Conservation (phyloP, 2,888 invertebrate species). For the Atethmia centrago region DNA sequence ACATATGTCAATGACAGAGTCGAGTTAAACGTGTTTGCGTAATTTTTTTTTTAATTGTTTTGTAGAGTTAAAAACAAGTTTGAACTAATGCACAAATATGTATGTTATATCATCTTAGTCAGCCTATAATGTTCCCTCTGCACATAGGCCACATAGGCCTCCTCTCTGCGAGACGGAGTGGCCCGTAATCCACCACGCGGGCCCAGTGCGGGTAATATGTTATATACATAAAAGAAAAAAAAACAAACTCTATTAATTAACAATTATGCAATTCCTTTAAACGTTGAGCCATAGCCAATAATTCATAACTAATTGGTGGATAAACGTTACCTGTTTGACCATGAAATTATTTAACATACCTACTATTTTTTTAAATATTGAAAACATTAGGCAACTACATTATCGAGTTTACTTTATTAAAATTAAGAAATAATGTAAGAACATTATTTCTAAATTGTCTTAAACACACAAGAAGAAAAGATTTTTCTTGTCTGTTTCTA, state of each 20-base stretch:
- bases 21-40: neutral
- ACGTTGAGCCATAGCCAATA: neutral
- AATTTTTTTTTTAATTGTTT: neutral
- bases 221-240: neutral
- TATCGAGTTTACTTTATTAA: neutral
- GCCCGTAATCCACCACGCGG: no score
- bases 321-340: slow-evolving; percentile 18
- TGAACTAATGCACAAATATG: neutral
- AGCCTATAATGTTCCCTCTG: no score
- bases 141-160: no score
- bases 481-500: no score
- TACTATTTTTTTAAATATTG: slow-evolving; percentile 12
- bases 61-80: neutral
- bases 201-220: no score
- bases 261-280: neutral
- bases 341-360: slow-evolving; percentile 21
- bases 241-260: neutral
- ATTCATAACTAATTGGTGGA: slow-evolving; percentile 14
- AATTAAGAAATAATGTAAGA: no score
- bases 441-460: no score
- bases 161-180: no score
- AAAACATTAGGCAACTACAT: slow-evolving; percentile 1
- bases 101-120: no score
- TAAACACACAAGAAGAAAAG: no score
- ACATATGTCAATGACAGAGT: slow-evolving; percentile 2